A percentile compares a stretch with the other conserved stretches of the same genome.
phyloP scores from a whole-genome alignment of 2,888 invertebrate species.

The Rhagonycha lutea region DNA sequence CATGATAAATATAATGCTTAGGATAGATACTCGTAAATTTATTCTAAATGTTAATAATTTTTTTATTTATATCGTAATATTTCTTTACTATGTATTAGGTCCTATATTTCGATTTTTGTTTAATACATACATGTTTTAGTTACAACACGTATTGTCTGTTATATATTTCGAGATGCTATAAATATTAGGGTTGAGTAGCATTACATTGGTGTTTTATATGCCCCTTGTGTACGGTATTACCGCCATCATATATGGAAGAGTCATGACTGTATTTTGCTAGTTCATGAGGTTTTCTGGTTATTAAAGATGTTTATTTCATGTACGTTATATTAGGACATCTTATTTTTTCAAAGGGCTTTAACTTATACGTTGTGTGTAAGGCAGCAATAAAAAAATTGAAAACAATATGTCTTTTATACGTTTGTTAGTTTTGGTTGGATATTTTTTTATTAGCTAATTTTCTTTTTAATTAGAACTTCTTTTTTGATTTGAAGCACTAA shows the following conservation, averaged over 20 bases:
- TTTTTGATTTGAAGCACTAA: background rate
- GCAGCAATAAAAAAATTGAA: background rate
- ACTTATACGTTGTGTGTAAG: background rate
- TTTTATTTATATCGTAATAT: background rate
- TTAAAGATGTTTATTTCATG: constrained; percentile 26
- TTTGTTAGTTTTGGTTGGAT: background rate
- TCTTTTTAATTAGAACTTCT: background rate
- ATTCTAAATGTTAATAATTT: background rate
- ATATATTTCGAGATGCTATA: constrained; percentile 28
- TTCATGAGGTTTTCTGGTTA: constrained; percentile 15
- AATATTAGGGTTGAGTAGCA: constrained; percentile 32
- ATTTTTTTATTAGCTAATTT: background rate
- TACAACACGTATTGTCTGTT: constrained; percentile 9
- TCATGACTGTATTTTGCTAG: constrained; percentile 12
- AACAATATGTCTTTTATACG: background rate
- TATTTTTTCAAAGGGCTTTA: background rate
- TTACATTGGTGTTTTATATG: constrained; percentile 31
- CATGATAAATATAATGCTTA: too few relatives aligned
- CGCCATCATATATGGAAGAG: constrained; percentile 22
- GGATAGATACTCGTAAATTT: background rate
- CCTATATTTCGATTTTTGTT: background rate
- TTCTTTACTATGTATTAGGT: background rate
- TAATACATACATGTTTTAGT: background rate
- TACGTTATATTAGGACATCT: constrained; percentile 4
- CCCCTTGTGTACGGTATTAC: constrained; percentile 27